These are phyloP conservation scores for Apodemus sylvaticus DNA, from an alignment of 2,113 vertebrate species.

Conservation along the genomic window DNA sequence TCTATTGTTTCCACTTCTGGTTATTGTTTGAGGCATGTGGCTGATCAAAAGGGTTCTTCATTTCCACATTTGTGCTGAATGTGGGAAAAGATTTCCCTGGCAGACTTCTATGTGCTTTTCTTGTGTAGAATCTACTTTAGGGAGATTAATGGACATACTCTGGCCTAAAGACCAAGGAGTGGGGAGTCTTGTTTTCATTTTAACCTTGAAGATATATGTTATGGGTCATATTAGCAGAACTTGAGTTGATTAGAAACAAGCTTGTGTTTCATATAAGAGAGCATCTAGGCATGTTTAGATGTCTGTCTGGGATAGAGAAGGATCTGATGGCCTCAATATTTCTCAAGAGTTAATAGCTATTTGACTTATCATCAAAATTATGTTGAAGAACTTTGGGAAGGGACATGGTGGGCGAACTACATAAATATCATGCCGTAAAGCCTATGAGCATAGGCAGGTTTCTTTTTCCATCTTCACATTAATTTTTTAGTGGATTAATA, in stretches of 20 bases:
- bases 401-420: background rate
- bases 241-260: constrained; percentile 22
- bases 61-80: background rate
- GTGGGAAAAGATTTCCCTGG: background rate
- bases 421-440: background rate
- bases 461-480: background rate
- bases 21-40: background rate
- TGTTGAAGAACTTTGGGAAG: constrained; percentile 29
- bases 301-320: constrained; percentile 29
- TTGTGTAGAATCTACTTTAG: constrained; percentile 55
- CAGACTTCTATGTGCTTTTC: constrained; percentile 31
- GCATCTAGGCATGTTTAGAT: background rate
- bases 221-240: background rate
- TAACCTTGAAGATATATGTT: background rate
- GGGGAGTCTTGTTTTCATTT: background rate
- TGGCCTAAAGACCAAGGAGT: background rate
- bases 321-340: background rate
- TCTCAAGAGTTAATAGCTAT: background rate
- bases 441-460: constrained; percentile 8
- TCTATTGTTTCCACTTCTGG: background rate
- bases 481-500: constrained; percentile 37
- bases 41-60: background rate
- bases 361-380: constrained; percentile 20
- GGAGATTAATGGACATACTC: background rate
- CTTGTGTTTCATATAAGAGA: background rate